These are phyloP conservation scores for Hylaea fasciaria DNA, from an alignment of 2,888 invertebrate species.

Conservation along the genomic window DNA sequence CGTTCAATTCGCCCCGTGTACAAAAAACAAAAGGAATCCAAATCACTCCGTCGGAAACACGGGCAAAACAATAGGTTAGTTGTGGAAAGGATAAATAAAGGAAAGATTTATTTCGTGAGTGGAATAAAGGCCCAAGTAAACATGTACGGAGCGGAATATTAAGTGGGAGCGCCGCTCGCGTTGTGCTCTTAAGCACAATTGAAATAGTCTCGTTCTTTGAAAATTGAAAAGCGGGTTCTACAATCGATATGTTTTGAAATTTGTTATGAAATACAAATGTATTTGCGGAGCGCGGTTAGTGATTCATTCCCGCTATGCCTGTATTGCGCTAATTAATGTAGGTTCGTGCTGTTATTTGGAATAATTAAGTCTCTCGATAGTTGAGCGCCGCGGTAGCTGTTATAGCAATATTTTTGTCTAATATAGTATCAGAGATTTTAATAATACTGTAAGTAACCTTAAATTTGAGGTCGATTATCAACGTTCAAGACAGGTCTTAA, in stretches of 20 bases:
- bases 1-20: slow-evolving; percentile 21
- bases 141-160: slow-evolving; percentile 60
- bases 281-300: not conserved
- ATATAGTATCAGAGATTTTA: too few species aligned
- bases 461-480: too few species aligned
- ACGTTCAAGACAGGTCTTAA: too few species aligned
- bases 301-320: not conserved
- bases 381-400: not conserved
- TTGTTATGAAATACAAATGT: slow-evolving; percentile 1
- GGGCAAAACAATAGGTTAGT: slow-evolving; percentile 66
- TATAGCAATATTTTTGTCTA: not conserved
- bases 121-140: slow-evolving; percentile 59
- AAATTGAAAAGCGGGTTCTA: slow-evolving; percentile 24
- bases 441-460: too few species aligned
- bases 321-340: slow-evolving; percentile 2
- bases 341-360: slow-evolving; percentile 1
- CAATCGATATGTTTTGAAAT: slow-evolving; percentile 7
- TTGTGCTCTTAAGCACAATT: slow-evolving; percentile 28
- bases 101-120: slow-evolving; percentile 71
- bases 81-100: slow-evolving; percentile 67
- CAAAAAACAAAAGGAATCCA: slow-evolving; percentile 46
- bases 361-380: not conserved
- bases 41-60: slow-evolving; percentile 53
- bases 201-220: slow-evolving; percentile 23
- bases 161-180: slow-evolving; percentile 46